These are phyloP conservation scores for Drosophila emarginata DNA, from an alignment of 2,888 invertebrate genomes.

Conservation along the genomic window DNA sequence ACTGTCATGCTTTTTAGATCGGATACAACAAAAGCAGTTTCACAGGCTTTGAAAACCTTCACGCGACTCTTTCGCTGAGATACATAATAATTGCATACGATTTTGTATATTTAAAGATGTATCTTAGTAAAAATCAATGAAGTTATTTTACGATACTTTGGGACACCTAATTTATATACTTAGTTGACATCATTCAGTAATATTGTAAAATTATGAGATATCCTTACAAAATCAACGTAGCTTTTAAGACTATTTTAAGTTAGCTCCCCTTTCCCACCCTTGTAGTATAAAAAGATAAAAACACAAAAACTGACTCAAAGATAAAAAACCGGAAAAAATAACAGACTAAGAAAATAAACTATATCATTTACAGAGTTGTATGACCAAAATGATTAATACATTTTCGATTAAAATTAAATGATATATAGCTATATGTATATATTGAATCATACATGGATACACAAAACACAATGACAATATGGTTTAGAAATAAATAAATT, in stretches of 20 bases:
- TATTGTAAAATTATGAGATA: slow-evolving; percentile 36
- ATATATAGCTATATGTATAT: slow-evolving; percentile 20
- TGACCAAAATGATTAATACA: slow-evolving; percentile 12
- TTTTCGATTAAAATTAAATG: slow-evolving; percentile 8
- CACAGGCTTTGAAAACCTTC: slow-evolving; percentile 91
- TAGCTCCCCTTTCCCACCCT: slow-evolving; percentile 21
- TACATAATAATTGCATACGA: background rate
- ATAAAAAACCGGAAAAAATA: slow-evolving; percentile 20
- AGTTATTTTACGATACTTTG: background rate
- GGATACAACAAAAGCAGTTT: slow-evolving; percentile 90
- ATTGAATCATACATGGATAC: slow-evolving; percentile 17
- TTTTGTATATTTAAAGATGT: slow-evolving; percentile 34
- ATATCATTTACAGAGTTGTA: slow-evolving; percentile 20
- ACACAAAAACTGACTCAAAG: slow-evolving; percentile 32
- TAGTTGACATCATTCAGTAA: slow-evolving; percentile 30
- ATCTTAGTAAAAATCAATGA: background rate
- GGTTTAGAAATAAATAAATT: slow-evolving; percentile 20
- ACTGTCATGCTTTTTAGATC: slow-evolving; percentile 84
- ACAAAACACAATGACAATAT: slow-evolving; percentile 32
- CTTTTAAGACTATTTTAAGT: slow-evolving; percentile 48
- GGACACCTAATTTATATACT: slow-evolving; percentile 27
- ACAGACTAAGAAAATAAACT: slow-evolving; percentile 21
- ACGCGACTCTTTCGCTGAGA: slow-evolving; percentile 92
- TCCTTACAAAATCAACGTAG: slow-evolving; percentile 35
- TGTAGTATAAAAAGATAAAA: slow-evolving; percentile 17